Evolutionary conservation across 2,113 vertebrate genomes (phyloP).

Genomic region (Condylura cristata): DNA sequence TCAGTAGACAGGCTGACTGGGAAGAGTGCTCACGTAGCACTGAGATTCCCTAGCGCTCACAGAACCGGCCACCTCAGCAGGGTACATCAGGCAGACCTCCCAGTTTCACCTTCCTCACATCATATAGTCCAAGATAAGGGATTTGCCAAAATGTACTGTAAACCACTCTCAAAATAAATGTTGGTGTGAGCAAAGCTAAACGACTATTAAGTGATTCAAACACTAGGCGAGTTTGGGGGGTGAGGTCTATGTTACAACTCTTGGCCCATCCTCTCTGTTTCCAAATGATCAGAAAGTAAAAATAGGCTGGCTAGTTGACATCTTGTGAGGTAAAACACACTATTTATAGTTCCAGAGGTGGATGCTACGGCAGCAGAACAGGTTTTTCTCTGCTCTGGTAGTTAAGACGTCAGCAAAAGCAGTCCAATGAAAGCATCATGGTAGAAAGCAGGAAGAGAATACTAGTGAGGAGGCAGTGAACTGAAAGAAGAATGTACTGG

Average conservation of each 20-base stretch:
- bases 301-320: neutral
- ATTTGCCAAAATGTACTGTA: neutral
- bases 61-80: neutral
- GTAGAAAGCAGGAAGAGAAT: neutral
- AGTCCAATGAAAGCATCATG: neutral
- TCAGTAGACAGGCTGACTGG: constrained; percentile 1
- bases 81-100: neutral
- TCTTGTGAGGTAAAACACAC: constrained; percentile 5
- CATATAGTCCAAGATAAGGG: neutral
- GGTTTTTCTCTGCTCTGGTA: constrained; percentile 32
- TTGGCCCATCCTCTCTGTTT: neutral
- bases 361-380: neutral
- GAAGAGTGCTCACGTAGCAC: constrained; percentile 6
- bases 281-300: constrained; percentile 35
- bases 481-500: neutral
- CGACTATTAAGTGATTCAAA: neutral
- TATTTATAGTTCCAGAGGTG: constrained; percentile 21
- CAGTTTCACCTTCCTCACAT: constrained; percentile 7
- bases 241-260: neutral
- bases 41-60: neutral
- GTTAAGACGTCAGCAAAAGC: constrained; percentile 31
- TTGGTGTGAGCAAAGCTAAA: constrained; percentile 2
- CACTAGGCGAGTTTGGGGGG: neutral
- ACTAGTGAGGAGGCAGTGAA: neutral
- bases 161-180: constrained; percentile 32